phyloP scores from a whole-genome alignment of 2,888 invertebrate genomes.

The Limnephilus marmoratus region DNA sequence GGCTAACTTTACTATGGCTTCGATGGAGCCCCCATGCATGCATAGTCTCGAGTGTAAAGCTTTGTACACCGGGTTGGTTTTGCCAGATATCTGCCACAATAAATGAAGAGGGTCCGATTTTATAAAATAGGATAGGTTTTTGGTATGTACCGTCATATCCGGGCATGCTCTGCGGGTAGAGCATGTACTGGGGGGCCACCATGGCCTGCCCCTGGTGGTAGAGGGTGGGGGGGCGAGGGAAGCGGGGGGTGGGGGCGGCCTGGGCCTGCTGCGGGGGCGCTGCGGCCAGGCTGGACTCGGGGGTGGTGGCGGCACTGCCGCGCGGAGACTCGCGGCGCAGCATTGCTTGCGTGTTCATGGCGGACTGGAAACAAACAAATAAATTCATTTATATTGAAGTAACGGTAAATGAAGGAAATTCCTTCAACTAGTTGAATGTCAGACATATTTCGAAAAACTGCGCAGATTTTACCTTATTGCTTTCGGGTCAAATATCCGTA shows the following conservation, averaged over 20 bases:
- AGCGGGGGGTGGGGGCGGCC: background rate
- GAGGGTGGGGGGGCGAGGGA: background rate
- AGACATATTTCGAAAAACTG: too few relatives aligned
- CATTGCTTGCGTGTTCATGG: slow-evolving; percentile 2
- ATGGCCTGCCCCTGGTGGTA: slow-evolving; percentile 11
- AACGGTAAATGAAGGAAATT: too few relatives aligned
- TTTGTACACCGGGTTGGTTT: too few relatives aligned
- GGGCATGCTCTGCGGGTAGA: slow-evolving; percentile 60
- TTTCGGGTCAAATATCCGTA: too few relatives aligned
- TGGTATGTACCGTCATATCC: slow-evolving; percentile 61
- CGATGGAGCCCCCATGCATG: too few relatives aligned
- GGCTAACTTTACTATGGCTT: too few relatives aligned
- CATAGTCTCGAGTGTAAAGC: too few relatives aligned
- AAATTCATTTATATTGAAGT: background rate
- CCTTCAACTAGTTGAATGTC: too few relatives aligned
- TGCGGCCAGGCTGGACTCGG: slow-evolving; percentile 49
- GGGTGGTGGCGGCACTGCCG: slow-evolving; percentile 60
- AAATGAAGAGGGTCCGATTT: too few relatives aligned
- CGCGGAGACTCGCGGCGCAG: slow-evolving; percentile 51
- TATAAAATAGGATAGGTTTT: too few relatives aligned
- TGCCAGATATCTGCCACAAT: too few relatives aligned
- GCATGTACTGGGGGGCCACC: slow-evolving; percentile 41
- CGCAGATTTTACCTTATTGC: too few relatives aligned
- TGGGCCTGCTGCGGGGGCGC: slow-evolving; percentile 6
- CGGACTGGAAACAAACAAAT: background rate